Conservation (phyloP, 2,113 vertebrate genomes). For the Taxidea taxus region DNA sequence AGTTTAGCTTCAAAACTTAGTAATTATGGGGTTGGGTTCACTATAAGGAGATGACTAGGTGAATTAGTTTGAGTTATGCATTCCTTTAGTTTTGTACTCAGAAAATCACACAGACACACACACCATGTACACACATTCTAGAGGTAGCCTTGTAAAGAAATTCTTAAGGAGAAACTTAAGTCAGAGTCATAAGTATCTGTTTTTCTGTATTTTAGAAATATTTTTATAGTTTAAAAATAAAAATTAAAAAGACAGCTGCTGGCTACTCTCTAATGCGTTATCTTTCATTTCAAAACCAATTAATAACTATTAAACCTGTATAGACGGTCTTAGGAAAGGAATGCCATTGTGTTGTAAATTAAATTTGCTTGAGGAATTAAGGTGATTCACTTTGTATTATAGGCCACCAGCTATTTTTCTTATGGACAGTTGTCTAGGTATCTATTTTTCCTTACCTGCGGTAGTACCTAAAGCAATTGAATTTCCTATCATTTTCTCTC, state of each 20-base stretch:
- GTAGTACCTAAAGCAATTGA: background rate
- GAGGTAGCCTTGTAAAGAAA: background rate
- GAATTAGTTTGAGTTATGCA: background rate
- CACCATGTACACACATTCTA: background rate
- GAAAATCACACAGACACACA: background rate
- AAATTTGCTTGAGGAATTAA: background rate
- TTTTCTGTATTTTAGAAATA: conserved; percentile 16
- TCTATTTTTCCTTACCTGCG: background rate
- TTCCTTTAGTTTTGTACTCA: conserved; percentile 36
- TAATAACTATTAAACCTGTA: background rate
- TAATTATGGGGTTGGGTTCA: background rate
- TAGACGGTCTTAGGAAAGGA: background rate
- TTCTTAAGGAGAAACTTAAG: conserved; percentile 2
- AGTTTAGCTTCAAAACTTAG: background rate
- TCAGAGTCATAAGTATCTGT: background rate
- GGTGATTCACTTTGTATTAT: background rate
- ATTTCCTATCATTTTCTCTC: background rate
- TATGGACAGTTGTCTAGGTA: background rate
- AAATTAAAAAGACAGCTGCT: background rate
- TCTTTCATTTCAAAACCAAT: background rate
- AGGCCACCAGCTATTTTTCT: background rate
- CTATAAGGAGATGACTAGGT: background rate
- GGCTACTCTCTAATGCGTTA: background rate
- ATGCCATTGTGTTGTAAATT: background rate
- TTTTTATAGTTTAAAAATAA: background rate